These are phyloP conservation scores for Caloenas nicobarica DNA, from an alignment of 2,113 vertebrate species.

Conservation along the genomic window DNA sequence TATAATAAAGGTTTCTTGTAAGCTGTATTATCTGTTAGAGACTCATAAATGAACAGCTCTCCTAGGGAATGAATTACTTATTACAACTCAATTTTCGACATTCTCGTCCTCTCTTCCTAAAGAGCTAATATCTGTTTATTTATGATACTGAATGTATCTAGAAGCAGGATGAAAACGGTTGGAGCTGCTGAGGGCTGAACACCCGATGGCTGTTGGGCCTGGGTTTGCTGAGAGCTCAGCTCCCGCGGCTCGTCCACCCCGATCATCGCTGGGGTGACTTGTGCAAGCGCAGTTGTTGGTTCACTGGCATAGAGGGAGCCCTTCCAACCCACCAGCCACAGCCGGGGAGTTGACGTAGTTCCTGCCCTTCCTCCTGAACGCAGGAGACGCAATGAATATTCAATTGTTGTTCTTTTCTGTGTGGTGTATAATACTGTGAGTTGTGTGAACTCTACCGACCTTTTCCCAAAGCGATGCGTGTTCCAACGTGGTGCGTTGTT, in stretches of 20 bases:
- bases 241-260: neutral
- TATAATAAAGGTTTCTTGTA: neutral
- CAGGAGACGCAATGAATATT: neutral
- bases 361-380: constrained; percentile 5
- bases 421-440: neutral
- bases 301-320: constrained; percentile 51
- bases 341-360: constrained; percentile 3
- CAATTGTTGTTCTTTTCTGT: neutral
- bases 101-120: neutral
- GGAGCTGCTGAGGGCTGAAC: neutral
- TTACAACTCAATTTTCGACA: neutral
- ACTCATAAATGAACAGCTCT: neutral
- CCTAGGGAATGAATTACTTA: neutral
- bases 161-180: neutral
- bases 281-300: neutral
- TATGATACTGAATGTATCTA: neutral
- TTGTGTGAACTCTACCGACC: fast-evolving
- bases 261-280: neutral
- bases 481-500: neutral
- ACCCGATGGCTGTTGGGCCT: neutral
- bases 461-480: neutral
- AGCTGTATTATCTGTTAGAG: neutral
- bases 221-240: neutral
- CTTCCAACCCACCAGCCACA: neutral
- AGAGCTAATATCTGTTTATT: neutral